phyloP scores from a whole-genome alignment of 2,888 invertebrate genomes.

The Toxonevra muliebris region DNA sequence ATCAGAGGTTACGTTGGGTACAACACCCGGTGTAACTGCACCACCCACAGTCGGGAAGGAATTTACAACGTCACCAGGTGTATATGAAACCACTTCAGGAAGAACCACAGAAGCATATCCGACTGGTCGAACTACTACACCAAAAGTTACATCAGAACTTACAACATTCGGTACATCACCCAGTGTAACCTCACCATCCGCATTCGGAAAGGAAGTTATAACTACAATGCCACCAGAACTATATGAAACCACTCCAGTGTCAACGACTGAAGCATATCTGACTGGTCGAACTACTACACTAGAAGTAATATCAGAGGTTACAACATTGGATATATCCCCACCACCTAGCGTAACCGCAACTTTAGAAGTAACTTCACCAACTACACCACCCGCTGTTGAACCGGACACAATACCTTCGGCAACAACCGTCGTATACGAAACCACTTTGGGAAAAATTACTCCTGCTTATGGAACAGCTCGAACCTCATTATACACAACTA shows the following conservation, averaged over 20 bases:
- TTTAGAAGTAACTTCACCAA: background rate
- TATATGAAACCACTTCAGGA: background rate
- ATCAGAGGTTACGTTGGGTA: background rate
- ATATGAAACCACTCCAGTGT: background rate
- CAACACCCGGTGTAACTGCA: background rate
- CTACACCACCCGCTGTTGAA: background rate
- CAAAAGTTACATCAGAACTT: background rate
- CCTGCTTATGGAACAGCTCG: background rate
- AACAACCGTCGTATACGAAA: conserved; percentile 8
- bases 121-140: background rate
- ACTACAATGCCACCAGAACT: background rate
- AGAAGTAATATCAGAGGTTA: background rate
- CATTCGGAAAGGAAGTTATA: background rate
- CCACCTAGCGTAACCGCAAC: background rate
- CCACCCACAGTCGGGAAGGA: background rate
- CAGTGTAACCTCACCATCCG: background rate
- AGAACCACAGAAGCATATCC: background rate
- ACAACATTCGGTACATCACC: background rate
- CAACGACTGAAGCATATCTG: too few relatives aligned
- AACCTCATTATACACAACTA: background rate
- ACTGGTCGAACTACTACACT: background rate
- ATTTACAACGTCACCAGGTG: background rate
- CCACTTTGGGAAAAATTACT: background rate
- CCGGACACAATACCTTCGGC: background rate
- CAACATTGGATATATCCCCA: background rate